Evolutionary conservation across 2,113 vertebrate genomes (phyloP), one percentile per base, ranked within the genome.

Genomic region (Eptatretus burgeri): DNA sequence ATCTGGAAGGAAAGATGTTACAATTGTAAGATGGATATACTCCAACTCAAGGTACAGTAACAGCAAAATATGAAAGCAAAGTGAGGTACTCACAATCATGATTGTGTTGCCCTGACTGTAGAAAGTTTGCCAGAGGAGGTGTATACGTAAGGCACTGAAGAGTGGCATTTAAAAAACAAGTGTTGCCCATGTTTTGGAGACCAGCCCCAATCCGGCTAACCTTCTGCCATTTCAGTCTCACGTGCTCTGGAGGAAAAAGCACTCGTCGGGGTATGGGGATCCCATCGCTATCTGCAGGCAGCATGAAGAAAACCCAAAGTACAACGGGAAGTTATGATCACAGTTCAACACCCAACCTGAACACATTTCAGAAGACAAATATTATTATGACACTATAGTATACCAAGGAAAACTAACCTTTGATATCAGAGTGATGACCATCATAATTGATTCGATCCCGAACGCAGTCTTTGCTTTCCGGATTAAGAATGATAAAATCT

Each of bases 161-260:
- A 10, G 56, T 60, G 56, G 56, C 56, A 13, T 60, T 60, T n/a
- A 60, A 20, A 20, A 60, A 60, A 60, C 56, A 60, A 10, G 56
- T 60, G 56, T 60, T 60, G 56, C 56, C 56, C n/a, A 60, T n/a
- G 56, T 60, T 60, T 20, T 60, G 56, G n/a, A 60, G 56, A 20
- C 56, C 56, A 20, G 56, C 56, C n/a, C 56, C 56, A n/a, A 17
- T 20, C 2, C 56, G 20, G n/a, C n/a, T 20, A 20, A 17, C 13
- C 56, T 20, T 60, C 56, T 60, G n/a, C 56, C 56, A 60, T 12
- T 60, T 60, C n/a, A 60, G 56, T 17, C 20, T n/a, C n/a, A 60
- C n/a, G 11, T 20, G 9, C 56, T 60, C 56, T 20, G 56, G 56
- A n/a, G 56, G n/a, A 60, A 60, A 60, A n/a, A 60, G 56, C n/a